A percentile compares a stretch with the other conserved stretches of the same genome.
phyloP scores from a whole-genome alignment of 2,113 vertebrate species.

The Jaculus jaculus region DNA sequence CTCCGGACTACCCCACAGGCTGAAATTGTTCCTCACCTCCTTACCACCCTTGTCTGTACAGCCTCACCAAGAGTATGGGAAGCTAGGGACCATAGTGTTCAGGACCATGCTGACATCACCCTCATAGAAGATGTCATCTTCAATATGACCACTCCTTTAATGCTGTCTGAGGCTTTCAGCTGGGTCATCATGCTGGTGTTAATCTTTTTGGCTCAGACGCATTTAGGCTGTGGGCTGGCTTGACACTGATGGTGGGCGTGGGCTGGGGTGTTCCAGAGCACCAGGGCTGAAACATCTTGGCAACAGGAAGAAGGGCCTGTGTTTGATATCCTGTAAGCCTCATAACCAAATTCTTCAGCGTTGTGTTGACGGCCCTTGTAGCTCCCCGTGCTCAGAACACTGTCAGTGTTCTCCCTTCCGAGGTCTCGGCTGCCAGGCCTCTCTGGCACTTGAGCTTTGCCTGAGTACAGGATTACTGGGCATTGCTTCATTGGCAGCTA shows the following conservation, averaged over 20 bases:
- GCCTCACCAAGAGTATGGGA: neutral
- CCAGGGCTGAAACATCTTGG: neutral
- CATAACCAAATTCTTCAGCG: slow-evolving; percentile 49
- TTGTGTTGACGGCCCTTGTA: neutral
- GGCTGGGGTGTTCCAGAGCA: neutral
- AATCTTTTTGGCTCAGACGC: neutral
- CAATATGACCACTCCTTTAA: neutral
- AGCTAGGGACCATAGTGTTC: neutral
- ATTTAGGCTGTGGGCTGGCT: neutral
- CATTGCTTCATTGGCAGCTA: slow-evolving; percentile 13
- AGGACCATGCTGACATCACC: neutral
- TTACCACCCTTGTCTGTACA: rapidly evolving
- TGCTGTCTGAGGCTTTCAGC: neutral
- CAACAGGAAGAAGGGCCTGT: slow-evolving; percentile 7
- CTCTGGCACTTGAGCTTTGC: neutral
- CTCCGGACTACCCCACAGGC: neutral
- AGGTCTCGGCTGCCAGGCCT: neutral
- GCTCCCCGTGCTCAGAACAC: slow-evolving; percentile 36
- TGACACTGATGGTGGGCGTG: neutral
- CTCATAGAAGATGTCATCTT: neutral
- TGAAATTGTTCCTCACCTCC: neutral
- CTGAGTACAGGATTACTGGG: slow-evolving; percentile 33
- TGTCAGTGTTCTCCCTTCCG: slow-evolving; percentile 40
- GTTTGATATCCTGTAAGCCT: slow-evolving; percentile 1
- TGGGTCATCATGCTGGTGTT: neutral